These are phyloP conservation scores for Tenthredo distinguenda DNA, from an alignment of 2,888 invertebrate genomes.

Conservation along the genomic window DNA sequence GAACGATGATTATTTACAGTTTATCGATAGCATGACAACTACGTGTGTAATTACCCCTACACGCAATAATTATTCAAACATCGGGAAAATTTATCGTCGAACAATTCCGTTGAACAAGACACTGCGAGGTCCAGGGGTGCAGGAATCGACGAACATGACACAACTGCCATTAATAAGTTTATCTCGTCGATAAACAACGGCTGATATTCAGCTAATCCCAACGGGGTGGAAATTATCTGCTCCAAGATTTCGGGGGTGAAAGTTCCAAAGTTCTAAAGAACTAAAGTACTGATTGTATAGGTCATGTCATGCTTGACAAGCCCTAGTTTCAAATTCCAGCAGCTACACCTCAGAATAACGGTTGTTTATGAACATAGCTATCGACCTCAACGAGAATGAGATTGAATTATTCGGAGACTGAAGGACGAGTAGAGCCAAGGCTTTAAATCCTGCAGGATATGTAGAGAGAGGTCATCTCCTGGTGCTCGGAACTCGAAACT, in stretches of 20 bases:
- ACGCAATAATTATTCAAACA: slow-evolving; percentile 7
- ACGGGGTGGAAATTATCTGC: not conserved
- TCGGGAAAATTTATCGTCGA: not conserved
- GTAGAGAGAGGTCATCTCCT: slow-evolving; percentile 13
- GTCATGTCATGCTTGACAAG: not conserved
- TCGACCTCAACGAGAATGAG: not conserved
- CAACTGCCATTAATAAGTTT: not conserved
- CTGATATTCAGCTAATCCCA: not conserved
- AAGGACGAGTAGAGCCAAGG: not conserved
- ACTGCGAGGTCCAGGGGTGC: not conserved
- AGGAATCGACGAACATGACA: not conserved
- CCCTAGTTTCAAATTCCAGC: not conserved
- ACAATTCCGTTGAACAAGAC: not conserved
- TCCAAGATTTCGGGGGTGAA: not conserved
- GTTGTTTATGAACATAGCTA: not conserved
- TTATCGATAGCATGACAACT: slow-evolving; percentile 32
- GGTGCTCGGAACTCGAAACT: not conserved
- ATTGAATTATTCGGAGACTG: not conserved
- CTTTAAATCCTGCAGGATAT: not conserved
- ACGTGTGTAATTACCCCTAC: slow-evolving; percentile 28
- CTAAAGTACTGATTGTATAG: not conserved
- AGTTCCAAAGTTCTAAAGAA: not conserved
- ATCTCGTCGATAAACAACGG: not conserved
- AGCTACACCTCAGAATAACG: not conserved
- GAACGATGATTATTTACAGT: slow-evolving; percentile 25